Evolutionary conservation across 2,888 invertebrate genomes (phyloP).

Genomic region (Brenthis daphne): DNA sequence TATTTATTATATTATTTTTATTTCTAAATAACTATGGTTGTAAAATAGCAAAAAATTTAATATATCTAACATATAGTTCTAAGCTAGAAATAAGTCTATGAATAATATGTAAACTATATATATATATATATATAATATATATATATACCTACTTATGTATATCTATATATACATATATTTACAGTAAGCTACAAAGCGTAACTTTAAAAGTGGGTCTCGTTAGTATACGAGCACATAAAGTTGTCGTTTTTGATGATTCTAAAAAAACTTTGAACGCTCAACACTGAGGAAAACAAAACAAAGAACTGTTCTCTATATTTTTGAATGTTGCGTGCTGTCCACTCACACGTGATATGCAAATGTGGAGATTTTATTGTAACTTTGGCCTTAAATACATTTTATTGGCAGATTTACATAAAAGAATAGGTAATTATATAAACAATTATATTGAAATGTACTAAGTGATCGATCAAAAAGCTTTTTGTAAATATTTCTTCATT

Average conservation of each 20-base stretch:
- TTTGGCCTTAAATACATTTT: too few species aligned
- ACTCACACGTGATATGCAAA: background rate
- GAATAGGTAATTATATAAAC: too few species aligned
- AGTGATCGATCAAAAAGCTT: too few species aligned
- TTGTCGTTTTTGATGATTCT: slow-evolving; percentile 11
- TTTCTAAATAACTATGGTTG: too few species aligned
- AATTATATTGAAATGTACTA: too few species aligned
- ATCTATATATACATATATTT: background rate
- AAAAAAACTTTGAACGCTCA: slow-evolving; percentile 9
- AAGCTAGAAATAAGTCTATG: slow-evolving; percentile 20
- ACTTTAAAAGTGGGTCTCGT: slow-evolving; percentile 22
- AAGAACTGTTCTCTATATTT: background rate
- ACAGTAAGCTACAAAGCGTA: slow-evolving; percentile 11
- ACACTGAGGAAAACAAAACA: background rate
- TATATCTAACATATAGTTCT: background rate
- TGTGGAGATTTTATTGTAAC: background rate
- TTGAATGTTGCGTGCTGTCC: too few species aligned
- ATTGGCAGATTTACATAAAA: too few species aligned
- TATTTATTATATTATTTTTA: too few species aligned
- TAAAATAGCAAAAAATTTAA: background rate
- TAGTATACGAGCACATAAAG: slow-evolving; percentile 15
- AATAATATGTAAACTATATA: slow-evolving; percentile 1
- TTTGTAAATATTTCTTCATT: too few species aligned
- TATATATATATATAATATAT: slow-evolving; percentile 1
- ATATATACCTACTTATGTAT: background rate